Conservation (phyloP, 2,888 invertebrate species). For the Dicyrtomina minuta region DNA sequence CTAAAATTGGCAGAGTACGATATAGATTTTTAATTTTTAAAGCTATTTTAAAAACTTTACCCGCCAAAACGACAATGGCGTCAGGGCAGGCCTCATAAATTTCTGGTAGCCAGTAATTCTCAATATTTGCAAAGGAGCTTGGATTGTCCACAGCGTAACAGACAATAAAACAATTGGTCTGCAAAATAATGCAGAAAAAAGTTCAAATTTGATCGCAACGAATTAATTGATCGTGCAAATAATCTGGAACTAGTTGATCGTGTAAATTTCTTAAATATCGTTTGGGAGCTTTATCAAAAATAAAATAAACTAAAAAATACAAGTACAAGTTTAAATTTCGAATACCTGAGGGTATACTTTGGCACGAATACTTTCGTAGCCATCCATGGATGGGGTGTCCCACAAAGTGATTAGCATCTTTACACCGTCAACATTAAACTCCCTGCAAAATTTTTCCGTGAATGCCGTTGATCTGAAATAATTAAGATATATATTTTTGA, state of each 20-base stretch:
- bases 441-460: slow-evolving; percentile 16
- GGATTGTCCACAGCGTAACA: slow-evolving; percentile 79
- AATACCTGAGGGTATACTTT: slow-evolving; percentile 6
- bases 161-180: slow-evolving; percentile 84
- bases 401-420: not conserved
- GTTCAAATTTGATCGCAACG: not conserved
- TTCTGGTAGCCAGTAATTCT: slow-evolving; percentile 84
- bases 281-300: too few relatives aligned
- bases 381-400: slow-evolving; percentile 22
- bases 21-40: too few relatives aligned
- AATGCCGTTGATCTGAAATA: not conserved
- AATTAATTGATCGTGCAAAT: not conserved
- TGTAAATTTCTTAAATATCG: not conserved
- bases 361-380: slow-evolving; percentile 4
- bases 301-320: too few relatives aligned
- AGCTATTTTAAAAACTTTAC: slow-evolving; percentile 60
- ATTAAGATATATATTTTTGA: not conserved
- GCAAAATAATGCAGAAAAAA: slow-evolving; percentile 57
- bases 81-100: slow-evolving; percentile 75
- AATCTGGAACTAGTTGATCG: not conserved
- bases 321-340: not conserved
- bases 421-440: not conserved
- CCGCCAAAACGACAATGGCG: slow-evolving; percentile 78
- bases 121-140: slow-evolving; percentile 77
- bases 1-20: too few relatives aligned